phyloP scores from a whole-genome alignment of 2,888 invertebrate genomes.

The Rhodophaea formosa region DNA sequence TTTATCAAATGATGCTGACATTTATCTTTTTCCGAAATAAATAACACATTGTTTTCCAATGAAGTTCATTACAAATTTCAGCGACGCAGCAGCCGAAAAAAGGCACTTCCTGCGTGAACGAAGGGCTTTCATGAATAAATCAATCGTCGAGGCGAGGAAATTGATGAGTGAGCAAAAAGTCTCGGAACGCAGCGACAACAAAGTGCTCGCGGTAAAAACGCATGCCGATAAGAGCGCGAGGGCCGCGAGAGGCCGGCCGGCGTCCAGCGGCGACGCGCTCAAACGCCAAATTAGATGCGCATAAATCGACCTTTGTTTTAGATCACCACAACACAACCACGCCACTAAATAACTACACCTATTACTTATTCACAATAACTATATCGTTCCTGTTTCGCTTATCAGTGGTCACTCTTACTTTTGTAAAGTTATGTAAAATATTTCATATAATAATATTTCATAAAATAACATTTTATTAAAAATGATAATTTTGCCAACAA shows the following conservation, averaged over 20 bases:
- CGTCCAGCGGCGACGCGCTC: constrained; percentile 51
- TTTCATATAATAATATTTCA: too few relatives aligned
- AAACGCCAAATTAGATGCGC: constrained; percentile 73
- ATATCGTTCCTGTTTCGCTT: too few relatives aligned
- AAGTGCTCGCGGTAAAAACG: constrained; percentile 75
- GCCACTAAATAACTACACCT: background rate
- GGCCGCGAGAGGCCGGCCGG: constrained; percentile 39
- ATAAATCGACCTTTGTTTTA: constrained; percentile 58
- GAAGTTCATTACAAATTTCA: constrained; percentile 78
- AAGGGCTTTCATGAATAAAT: constrained; percentile 77
- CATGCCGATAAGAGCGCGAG: constrained; percentile 55
- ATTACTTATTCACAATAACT: too few relatives aligned
- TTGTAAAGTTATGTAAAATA: too few relatives aligned
- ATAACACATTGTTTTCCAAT: constrained; percentile 77
- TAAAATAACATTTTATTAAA: too few relatives aligned
- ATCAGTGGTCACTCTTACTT: too few relatives aligned
- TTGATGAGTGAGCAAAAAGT: constrained; percentile 76
- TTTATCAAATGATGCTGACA: constrained; percentile 17
- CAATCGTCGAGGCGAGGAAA: constrained; percentile 77
- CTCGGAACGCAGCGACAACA: constrained; percentile 70
- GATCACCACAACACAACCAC: constrained; percentile 22
- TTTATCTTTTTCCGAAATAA: constrained; percentile 55
- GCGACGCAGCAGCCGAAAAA: constrained; percentile 65
- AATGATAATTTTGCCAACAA: background rate
- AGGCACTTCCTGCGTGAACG: constrained; percentile 75